Conservation (phyloP, 2,113 vertebrate genomes). For the Callorhinus ursinus region DNA sequence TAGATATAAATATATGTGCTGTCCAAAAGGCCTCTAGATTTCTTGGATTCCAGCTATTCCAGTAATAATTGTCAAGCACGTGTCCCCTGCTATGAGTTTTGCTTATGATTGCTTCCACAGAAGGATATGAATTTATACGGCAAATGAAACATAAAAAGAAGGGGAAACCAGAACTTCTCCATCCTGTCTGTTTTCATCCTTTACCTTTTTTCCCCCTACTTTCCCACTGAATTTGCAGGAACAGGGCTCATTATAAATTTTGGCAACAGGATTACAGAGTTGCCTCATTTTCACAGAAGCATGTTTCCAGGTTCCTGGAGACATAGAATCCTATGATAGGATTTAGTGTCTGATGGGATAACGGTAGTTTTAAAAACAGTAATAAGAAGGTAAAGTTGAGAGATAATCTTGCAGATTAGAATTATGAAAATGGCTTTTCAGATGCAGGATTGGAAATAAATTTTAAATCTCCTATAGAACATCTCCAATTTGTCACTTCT, state of each 20-base stretch:
- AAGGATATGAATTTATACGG: background rate
- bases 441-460: slow-evolving; percentile 24
- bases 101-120: background rate
- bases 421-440: slow-evolving; percentile 42
- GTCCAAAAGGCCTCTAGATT: background rate
- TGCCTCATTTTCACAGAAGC: background rate
- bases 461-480: background rate
- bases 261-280: background rate
- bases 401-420: slow-evolving; percentile 41
- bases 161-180: background rate
- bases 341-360: background rate
- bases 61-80: slow-evolving; percentile 17
- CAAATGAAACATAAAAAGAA: slow-evolving; percentile 46
- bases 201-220: background rate
- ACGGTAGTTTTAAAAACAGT: background rate
- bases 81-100: background rate
- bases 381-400: background rate
- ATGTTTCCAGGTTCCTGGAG: background rate
- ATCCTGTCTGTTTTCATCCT: background rate
- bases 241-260: slow-evolving; percentile 22
- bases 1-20: background rate
- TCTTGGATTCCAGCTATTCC: slow-evolving; percentile 21
- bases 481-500: slow-evolving; percentile 29
- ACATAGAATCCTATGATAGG: background rate
- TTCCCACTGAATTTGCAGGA: slow-evolving; percentile 20